phyloP scores from a whole-genome alignment of 2,888 invertebrate genomes.

The Orchestes rusci region DNA sequence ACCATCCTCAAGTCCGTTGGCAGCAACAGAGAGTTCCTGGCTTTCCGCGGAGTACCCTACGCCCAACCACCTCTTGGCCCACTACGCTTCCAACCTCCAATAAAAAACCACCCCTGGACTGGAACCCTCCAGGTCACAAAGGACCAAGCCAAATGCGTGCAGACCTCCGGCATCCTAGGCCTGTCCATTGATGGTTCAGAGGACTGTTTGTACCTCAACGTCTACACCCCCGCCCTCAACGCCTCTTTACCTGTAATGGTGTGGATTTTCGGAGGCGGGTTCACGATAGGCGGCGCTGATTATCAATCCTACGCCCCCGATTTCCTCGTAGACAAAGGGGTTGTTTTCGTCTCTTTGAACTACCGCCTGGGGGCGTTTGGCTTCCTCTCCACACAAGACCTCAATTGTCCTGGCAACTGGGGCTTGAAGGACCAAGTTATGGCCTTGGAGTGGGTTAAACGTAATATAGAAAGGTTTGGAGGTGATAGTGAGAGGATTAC shows the following conservation, averaged over 20 bases:
- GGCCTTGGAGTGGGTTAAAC: conserved; percentile 28
- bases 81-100: conserved; percentile 16
- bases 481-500: conserved; percentile 27
- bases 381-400: conserved; percentile 28
- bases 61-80: conserved; percentile 16
- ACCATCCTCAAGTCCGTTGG: conserved; percentile 11
- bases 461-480: conserved; percentile 27
- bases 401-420: conserved; percentile 26
- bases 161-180: conserved; percentile 16
- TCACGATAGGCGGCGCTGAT: conserved; percentile 33
- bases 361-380: conserved; percentile 36
- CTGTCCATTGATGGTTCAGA: conserved; percentile 17
- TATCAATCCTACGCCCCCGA: conserved; percentile 41
- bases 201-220: conserved; percentile 18
- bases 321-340: conserved; percentile 33
- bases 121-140: conserved; percentile 16
- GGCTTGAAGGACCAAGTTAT: conserved; percentile 29
- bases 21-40: conserved; percentile 6
- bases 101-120: conserved; percentile 17
- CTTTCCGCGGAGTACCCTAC: conserved; percentile 18
- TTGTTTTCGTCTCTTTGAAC: conserved; percentile 35
- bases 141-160: conserved; percentile 14
- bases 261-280: conserved; percentile 38
- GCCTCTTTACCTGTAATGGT: conserved; percentile 41
- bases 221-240: conserved; percentile 10